These are phyloP conservation scores for Tyria jacobaeae DNA, from an alignment of 2,888 invertebrate species.

Conservation along the genomic window DNA sequence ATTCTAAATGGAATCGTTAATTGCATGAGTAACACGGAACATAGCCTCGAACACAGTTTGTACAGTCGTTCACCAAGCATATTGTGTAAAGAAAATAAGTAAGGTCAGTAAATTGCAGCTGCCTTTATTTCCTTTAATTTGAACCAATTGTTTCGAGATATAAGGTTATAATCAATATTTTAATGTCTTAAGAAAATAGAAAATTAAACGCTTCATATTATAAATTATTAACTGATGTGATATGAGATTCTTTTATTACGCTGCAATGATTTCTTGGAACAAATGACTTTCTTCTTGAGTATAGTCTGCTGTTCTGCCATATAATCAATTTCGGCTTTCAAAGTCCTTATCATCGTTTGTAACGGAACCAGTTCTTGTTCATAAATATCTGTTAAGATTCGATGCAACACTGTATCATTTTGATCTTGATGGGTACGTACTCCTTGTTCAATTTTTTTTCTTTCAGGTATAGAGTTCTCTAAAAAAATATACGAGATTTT, in stretches of 20 bases:
- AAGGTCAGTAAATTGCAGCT: too few species aligned
- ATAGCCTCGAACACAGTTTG: too few species aligned
- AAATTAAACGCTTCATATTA: background rate
- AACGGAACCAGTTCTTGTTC: conserved; percentile 70
- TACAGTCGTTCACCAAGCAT: too few species aligned
- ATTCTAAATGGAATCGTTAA: too few species aligned
- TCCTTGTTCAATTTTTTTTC: background rate
- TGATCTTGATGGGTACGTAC: background rate
- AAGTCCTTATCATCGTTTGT: conserved; percentile 60
- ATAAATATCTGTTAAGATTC: conserved; percentile 50
- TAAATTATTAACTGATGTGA: conserved; percentile 53
- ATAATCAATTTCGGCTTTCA: conserved; percentile 65
- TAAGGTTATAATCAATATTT: too few species aligned
- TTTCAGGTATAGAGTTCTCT: background rate
- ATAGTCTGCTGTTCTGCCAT: conserved; percentile 59
- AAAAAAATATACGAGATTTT: too few species aligned
- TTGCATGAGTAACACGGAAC: too few species aligned
- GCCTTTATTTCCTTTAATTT: too few species aligned
- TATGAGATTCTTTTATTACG: conserved; percentile 30
- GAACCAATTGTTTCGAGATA: too few species aligned
- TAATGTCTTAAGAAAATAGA: too few species aligned
- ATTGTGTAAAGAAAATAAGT: too few species aligned
- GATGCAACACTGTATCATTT: conserved; percentile 9
- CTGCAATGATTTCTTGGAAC: conserved; percentile 29
- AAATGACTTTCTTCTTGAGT: conserved; percentile 52